A percentile compares a stretch with the other conserved stretches of the same genome.
Evolutionary conservation across 2,888 invertebrate genomes (phyloP).

Genomic region (Syritta pipiens): DNA sequence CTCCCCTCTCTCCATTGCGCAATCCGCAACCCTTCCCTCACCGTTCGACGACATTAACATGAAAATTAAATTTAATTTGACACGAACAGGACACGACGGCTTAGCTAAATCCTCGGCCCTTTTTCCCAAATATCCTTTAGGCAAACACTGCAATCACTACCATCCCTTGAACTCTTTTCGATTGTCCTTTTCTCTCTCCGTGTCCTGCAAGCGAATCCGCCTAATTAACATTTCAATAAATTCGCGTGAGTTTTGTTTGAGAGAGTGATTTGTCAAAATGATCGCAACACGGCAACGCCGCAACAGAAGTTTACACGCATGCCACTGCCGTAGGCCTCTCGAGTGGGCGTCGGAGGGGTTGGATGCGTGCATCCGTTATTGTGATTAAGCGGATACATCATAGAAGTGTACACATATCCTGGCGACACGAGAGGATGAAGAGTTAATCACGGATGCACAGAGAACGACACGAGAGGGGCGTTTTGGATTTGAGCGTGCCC

Average conservation of each 20-base stretch:
- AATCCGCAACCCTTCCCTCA: neutral
- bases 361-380: constrained; percentile 5
- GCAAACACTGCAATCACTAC: constrained; percentile 11
- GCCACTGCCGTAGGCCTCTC: neutral
- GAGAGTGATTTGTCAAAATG: constrained; percentile 22
- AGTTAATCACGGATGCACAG: constrained; percentile 39
- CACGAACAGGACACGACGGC: constrained; percentile 6
- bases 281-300: constrained; percentile 1
- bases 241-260: constrained; percentile 13
- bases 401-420: constrained; percentile 37
- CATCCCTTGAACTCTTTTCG: constrained; percentile 1
- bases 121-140: neutral
- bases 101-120: constrained; percentile 5
- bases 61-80: constrained; percentile 46
- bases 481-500: neutral
- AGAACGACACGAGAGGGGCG: neutral
- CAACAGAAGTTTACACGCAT: constrained; percentile 34
- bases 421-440: constrained; percentile 19
- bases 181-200: neutral
- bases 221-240: constrained; percentile 53
- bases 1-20: neutral
- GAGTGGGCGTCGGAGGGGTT: neutral
- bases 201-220: constrained; percentile 26
- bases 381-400: constrained; percentile 31
- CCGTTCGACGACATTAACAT: constrained; percentile 31